Evolutionary conservation across 2,797 vertebrate species (phyloP).

Genomic region (Gambusia yucatana): DNA sequence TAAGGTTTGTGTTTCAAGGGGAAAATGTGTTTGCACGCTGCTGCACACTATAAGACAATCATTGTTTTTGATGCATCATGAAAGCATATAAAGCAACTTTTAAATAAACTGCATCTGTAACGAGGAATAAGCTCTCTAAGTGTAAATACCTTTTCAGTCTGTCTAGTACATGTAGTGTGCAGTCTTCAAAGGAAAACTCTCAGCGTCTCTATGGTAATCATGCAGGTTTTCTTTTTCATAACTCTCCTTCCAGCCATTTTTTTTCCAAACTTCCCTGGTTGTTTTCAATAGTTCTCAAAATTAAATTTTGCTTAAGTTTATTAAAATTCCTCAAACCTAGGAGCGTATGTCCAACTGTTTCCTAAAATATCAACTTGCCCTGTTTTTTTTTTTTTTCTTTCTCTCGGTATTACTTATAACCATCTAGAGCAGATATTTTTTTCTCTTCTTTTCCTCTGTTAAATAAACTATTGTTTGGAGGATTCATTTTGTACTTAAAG

Average conservation of each 20-base stretch:
- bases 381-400: slow-evolving; percentile 14
- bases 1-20: neutral
- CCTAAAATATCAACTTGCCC: slow-evolving; percentile 37
- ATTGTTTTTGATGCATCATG: neutral
- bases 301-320: slow-evolving; percentile 14
- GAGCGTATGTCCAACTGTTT: neutral
- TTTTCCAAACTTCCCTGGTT: neutral
- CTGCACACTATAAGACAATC: neutral
- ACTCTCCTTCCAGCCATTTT: neutral
- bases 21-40: neutral
- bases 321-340: slow-evolving; percentile 9
- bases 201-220: neutral
- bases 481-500: slow-evolving; percentile 20
- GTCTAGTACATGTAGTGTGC: neutral
- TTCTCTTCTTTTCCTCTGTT: neutral
- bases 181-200: neutral
- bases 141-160: neutral
- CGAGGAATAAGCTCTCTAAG: neutral
- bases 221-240: neutral
- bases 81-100: neutral
- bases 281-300: neutral
- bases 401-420: slow-evolving; percentile 18
- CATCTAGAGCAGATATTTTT: slow-evolving; percentile 13
- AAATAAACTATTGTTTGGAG: slow-evolving; percentile 40
- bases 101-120: neutral